Percentiles rank a stretch among this genome's conserved stretches.
Conservation (phyloP, 2,113 vertebrate genomes). For the Periophthalmus modestus region DNA sequence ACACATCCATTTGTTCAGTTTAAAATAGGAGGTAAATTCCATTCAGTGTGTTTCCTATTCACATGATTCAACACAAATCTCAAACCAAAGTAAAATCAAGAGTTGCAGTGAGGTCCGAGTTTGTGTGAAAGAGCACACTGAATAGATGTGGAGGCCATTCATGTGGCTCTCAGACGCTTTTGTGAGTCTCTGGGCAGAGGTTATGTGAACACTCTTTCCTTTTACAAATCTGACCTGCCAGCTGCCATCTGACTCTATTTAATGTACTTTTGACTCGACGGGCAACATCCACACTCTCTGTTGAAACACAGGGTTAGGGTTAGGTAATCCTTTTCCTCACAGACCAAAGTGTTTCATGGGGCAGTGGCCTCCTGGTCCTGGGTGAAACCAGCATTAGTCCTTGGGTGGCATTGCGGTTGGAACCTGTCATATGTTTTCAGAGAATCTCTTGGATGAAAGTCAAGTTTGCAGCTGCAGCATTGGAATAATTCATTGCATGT, state of each 20-base stretch:
- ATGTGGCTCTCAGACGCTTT: slow-evolving; percentile 5
- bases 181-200: background rate
- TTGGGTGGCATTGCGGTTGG: slow-evolving; percentile 63
- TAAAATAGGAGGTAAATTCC: slow-evolving; percentile 29
- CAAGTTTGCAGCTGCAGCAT: slow-evolving; percentile 83
- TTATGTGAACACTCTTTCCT: background rate
- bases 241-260: background rate
- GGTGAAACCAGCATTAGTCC: slow-evolving; percentile 41
- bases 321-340: slow-evolving; percentile 14
- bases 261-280: background rate
- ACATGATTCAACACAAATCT: slow-evolving; percentile 31
- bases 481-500: slow-evolving; percentile 78
- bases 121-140: slow-evolving; percentile 11
- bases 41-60: slow-evolving; percentile 50
- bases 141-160: slow-evolving; percentile 2
- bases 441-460: slow-evolving; percentile 79
- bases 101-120: background rate
- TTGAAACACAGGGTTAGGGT: background rate
- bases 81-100: slow-evolving; percentile 19
- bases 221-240: slow-evolving; percentile 12
- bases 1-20: slow-evolving; percentile 31
- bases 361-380: slow-evolving; percentile 15
- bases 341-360: slow-evolving; percentile 26
- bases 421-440: slow-evolving; percentile 70
- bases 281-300: background rate